phyloP scores from a whole-genome alignment of 2,113 vertebrate genomes.

The Callorhinus ursinus region DNA sequence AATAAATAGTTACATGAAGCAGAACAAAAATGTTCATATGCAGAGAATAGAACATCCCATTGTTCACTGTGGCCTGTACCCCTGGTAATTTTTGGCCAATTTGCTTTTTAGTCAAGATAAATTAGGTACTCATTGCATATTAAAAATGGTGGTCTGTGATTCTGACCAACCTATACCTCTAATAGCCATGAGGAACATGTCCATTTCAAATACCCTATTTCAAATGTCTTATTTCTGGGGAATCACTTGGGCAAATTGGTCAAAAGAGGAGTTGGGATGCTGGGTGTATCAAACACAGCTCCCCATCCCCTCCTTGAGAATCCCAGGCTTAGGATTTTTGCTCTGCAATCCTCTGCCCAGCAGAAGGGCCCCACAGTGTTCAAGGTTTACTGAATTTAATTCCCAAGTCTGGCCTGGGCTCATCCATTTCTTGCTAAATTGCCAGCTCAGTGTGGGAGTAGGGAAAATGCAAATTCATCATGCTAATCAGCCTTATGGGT shows the following conservation, averaged over 20 bases:
- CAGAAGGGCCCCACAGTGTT: not conserved
- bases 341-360: not conserved
- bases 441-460: not conserved
- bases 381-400: not conserved
- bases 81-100: not conserved
- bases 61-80: not conserved
- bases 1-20: not conserved
- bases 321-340: not conserved
- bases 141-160: not conserved
- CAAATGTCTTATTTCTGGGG: not conserved
- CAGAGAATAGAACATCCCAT: not conserved
- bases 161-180: not conserved
- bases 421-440: not conserved
- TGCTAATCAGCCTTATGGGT: not conserved
- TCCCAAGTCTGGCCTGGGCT: not conserved
- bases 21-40: not conserved
- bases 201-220: not conserved
- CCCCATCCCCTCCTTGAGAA: not conserved
- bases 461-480: not conserved
- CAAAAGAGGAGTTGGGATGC: not conserved
- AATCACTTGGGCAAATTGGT: not conserved
- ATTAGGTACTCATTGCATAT: not conserved
- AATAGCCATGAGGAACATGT: not conserved
- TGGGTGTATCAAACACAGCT: not conserved
- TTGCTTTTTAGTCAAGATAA: slow-evolving; percentile 13